Conservation (phyloP, 2,113 vertebrate species). For the Dunckerocampus dactyliophorus region DNA sequence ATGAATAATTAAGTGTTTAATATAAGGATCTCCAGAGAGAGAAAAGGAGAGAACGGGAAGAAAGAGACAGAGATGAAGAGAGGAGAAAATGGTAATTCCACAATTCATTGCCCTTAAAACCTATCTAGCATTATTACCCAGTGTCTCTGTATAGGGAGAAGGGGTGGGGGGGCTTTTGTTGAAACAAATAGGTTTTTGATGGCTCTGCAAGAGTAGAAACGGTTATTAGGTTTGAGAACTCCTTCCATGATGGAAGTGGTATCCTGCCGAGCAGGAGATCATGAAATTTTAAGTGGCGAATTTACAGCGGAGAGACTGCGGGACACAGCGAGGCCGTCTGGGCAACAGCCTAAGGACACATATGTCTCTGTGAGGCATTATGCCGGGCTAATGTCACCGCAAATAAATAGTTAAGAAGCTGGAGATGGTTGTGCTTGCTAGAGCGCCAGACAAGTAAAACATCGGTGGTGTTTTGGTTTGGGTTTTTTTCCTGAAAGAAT, state of each 20-base stretch:
- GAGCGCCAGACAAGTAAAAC: constrained; percentile 24
- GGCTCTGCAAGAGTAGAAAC: constrained; percentile 71
- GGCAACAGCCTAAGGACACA: constrained; percentile 72
- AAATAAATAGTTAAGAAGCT: constrained; percentile 83
- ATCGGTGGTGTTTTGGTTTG: constrained; percentile 9
- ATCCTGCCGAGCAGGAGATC: constrained; percentile 81
- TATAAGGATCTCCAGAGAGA: constrained; percentile 79
- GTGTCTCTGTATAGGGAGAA: constrained; percentile 58
- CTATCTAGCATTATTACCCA: constrained; percentile 74
- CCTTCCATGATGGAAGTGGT: constrained; percentile 76
- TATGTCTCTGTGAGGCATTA: constrained; percentile 73
- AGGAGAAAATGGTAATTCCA: constrained; percentile 87
- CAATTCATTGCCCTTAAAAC: constrained; percentile 83
- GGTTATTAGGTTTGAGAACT: constrained; percentile 80
- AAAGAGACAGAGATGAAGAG: constrained; percentile 44
- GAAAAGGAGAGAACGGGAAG: constrained; percentile 17
- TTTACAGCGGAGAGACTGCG: constrained; percentile 77
- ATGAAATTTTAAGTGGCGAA: constrained; percentile 91
- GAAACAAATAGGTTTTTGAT: constrained; percentile 81
- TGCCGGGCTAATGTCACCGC: constrained; percentile 72
- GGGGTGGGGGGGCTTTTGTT: constrained; percentile 62
- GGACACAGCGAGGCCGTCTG: constrained; percentile 58
- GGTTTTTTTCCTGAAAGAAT: constrained; percentile 1
- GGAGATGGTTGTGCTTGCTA: constrained; percentile 61
- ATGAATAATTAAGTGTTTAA: constrained; percentile 99